Conservation (phyloP, 2,797 vertebrate genomes). For the Poeciliopsis gracilis region DNA sequence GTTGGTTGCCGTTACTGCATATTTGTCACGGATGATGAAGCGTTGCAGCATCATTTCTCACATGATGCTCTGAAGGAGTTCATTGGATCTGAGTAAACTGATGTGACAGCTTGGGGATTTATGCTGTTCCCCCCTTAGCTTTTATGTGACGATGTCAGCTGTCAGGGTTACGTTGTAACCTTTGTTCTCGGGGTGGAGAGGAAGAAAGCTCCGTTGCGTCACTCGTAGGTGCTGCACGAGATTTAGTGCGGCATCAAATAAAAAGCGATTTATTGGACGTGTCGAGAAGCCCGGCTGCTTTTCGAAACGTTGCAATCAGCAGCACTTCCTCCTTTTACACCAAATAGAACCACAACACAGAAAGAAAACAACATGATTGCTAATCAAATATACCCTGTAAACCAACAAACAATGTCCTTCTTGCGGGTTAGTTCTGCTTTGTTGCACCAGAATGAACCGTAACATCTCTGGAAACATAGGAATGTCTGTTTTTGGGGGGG, state of each 20-base stretch:
- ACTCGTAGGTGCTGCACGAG: background rate
- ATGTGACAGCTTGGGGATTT: conserved; percentile 11
- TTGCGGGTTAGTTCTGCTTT: background rate
- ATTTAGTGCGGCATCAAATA: conserved; percentile 1
- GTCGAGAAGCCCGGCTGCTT: conserved; percentile 6
- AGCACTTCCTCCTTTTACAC: conserved; percentile 12
- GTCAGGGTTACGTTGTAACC: conserved; percentile 17
- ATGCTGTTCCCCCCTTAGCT: background rate
- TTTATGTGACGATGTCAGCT: conserved; percentile 17
- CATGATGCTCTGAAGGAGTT: conserved; percentile 8
- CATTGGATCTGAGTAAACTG: conserved; percentile 2
- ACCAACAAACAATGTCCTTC: background rate
- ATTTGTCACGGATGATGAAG: conserved; percentile 9
- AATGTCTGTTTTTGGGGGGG: background rate
- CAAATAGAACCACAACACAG: conserved; percentile 11
- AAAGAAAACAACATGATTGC: background rate
- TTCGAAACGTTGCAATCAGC: conserved; percentile 10
- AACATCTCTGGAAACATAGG: background rate
- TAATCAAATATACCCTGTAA: background rate
- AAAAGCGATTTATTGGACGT: conserved; percentile 3
- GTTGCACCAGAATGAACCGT: background rate
- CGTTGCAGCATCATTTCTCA: conserved; percentile 22
- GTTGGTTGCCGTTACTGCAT: background rate
- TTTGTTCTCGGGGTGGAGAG: conserved; percentile 21
- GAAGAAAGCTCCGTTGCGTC: conserved; percentile 8